phyloP scores from a whole-genome alignment of 2,888 invertebrate species.

The Ormyrus pomaceus region DNA sequence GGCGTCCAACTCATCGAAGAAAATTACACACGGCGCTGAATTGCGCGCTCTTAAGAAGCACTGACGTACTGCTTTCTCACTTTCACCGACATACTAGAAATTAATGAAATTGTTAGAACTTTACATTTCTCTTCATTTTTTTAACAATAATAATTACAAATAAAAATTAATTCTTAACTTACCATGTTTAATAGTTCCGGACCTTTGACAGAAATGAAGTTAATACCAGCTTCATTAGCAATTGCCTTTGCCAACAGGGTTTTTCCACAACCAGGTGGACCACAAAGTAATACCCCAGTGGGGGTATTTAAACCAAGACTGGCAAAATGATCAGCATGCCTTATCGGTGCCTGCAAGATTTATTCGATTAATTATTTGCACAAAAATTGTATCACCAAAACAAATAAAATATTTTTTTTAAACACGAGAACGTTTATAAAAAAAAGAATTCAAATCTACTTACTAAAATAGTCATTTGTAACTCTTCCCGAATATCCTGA shows the following conservation, averaged over 20 bases:
- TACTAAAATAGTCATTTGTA: slow-evolving; percentile 92
- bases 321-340: slow-evolving; percentile 88
- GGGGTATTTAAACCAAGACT: slow-evolving; percentile 88
- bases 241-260: slow-evolving; percentile 98
- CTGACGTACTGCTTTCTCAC: slow-evolving; percentile 96
- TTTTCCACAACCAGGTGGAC: slow-evolving; percentile 98
- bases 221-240: slow-evolving; percentile 98
- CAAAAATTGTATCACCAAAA: not conserved
- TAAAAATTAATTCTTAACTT: not conserved
- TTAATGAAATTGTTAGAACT: slow-evolving; percentile 37
- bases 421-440: too few relatives aligned
- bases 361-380: slow-evolving; percentile 28
- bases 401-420: not conserved
- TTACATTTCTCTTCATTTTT: not conserved
- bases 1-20: slow-evolving; percentile 99
- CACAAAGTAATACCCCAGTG: slow-evolving; percentile 94
- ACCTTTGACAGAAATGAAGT: slow-evolving; percentile 99
- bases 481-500: slow-evolving; percentile 89
- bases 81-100: slow-evolving; percentile 96
- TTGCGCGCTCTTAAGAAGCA: slow-evolving; percentile 96
- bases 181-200: slow-evolving; percentile 99
- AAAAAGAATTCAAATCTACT: not conserved
- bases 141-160: not conserved
- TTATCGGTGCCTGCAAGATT: slow-evolving; percentile 86
- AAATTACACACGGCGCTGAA: slow-evolving; percentile 98